Evolutionary conservation across 2,113 vertebrate genomes (phyloP), one percentile per base, ranked within the genome.

Genomic region (Microcebus griseorufus): DNA sequence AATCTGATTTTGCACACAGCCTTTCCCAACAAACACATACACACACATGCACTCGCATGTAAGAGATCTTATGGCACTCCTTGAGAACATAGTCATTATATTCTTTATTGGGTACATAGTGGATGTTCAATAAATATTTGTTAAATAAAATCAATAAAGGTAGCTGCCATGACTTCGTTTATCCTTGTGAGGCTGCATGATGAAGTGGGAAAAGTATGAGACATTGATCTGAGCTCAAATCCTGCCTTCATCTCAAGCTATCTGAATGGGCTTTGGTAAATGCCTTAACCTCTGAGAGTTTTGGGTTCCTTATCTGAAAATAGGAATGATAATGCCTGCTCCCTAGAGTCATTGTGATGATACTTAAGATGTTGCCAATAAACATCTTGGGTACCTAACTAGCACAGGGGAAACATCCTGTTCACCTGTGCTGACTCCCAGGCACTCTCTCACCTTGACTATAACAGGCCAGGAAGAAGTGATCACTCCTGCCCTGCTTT

Each of bases 71-170:
- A 65, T 9, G 65, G 88, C 7, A 60, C 37, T 88, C 29, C 60
- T 88, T 76, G 48, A 85, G 67, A 48, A 75, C 29, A 87, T 25
- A 60, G 75, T 73, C 55, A 87, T 87, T 90, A 51, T 94, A 90
- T n/a, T 79, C 53, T 96, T 93, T 93, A 58, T 86, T 29, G 58
- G 67, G 53, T 60, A 78, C 18, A 32, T 1, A 90, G 69, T 78
- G 25, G 58, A 88, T 88, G n/a, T 32, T 93, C 82, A 97, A 83
- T 53, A 94, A 96, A 64, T 93, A 94, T 62, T 80, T 90, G 45
- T 72, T 93, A 92, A 95, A 58, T 90, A 79, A 94, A 90, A 85
- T 85, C 32, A 85, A 18, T 64, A 25, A 64, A 92, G 53, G 67
- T 86, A 9, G 60, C 25, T 76, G 55, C 25, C 37, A 58, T 85